These are phyloP conservation scores for Notolepis coatsorum DNA, from an alignment of 2,797 vertebrate species.

Conservation along the genomic window DNA sequence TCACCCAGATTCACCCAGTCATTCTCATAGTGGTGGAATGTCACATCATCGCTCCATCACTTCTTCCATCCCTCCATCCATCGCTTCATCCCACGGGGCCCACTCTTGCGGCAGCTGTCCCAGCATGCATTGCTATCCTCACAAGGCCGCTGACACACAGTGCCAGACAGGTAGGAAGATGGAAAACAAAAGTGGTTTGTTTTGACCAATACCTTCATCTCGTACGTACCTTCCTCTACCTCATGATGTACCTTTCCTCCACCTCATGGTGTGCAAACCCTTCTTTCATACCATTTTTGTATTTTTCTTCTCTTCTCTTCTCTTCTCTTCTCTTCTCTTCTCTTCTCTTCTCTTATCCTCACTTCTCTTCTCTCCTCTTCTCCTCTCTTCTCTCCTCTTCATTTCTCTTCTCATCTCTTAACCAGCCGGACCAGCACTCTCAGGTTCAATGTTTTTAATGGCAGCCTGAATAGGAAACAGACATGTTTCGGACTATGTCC, in stretches of 20 bases:
- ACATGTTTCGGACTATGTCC: no score
- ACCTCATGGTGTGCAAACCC: background rate
- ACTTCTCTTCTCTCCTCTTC: background rate
- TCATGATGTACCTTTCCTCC: background rate
- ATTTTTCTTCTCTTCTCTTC: background rate
- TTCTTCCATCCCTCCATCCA: conserved; percentile 73
- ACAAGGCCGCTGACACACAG: conserved; percentile 50
- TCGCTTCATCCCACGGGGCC: conserved; percentile 69
- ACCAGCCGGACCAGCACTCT: no score
- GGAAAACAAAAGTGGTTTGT: no score
- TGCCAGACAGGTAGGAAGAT: conserved; percentile 74
- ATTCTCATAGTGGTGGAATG: conserved; percentile 53
- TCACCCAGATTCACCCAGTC: conserved; percentile 75
- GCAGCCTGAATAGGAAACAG: no score
- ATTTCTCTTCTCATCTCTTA: no score
- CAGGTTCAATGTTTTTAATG: no score
- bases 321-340: background rate
- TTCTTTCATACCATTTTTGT: background rate
- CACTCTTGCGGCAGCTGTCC: conserved; percentile 71
- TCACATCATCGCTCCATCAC: conserved; percentile 68
- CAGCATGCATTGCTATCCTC: conserved; percentile 73
- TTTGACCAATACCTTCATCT: background rate
- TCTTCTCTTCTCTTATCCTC: no score
- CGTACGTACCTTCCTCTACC: background rate
- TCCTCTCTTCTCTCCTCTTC: background rate